Evolutionary conservation across 1,140 invertebrate species (phyloP), one percentile per base, ranked within the genome.

Genomic region (Trachelipus rathkii): DNA sequence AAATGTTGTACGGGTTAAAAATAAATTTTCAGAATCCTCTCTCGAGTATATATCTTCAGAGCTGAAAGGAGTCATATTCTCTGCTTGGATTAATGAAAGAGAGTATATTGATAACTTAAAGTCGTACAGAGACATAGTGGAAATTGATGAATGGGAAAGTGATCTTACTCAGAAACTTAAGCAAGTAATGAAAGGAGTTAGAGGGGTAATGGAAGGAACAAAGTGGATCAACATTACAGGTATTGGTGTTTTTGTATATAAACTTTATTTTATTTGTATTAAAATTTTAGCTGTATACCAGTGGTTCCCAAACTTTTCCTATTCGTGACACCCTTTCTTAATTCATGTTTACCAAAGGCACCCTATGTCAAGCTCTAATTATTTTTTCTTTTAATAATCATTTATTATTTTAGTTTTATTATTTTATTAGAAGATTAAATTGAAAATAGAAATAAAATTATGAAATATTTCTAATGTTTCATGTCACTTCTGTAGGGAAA

Each of bases 191-290:
- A 50, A n/a, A n/a, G 75, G 77, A 66, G 73, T 78, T 10, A 73
- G 70, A 50, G 77, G 77, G 10, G 77, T 78, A 24, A 21, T 73
- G 60, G 77, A 78, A 23, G 77, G 77, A 69, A 76, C 74, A 7
- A 78, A 73, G 46, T 78, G 77, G 77, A 78, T 78, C 10, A 78
- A 78, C 66, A 72, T 78, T 44, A 76, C 77, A 15, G 60, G 77
- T 78, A 70, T 33, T 33, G 6, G 6, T 3, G 33, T 33, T 5
- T 71, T 45, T 0, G 53, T 74, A 33, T 13, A 60, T 24, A 23
- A 44, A n/a, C n/a, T 21, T 60, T 23, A 21, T 66, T 44, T 50
- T 60, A 21, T 33, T 1, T 33, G 33, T 33, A 33, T 33, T 33
- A 33, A 33, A 33, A 33, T 33, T 33, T 33, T 33, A 33, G 33